These are phyloP conservation scores for Eclectus roratus DNA, from an alignment of 2,113 vertebrate species.

Conservation along the genomic window DNA sequence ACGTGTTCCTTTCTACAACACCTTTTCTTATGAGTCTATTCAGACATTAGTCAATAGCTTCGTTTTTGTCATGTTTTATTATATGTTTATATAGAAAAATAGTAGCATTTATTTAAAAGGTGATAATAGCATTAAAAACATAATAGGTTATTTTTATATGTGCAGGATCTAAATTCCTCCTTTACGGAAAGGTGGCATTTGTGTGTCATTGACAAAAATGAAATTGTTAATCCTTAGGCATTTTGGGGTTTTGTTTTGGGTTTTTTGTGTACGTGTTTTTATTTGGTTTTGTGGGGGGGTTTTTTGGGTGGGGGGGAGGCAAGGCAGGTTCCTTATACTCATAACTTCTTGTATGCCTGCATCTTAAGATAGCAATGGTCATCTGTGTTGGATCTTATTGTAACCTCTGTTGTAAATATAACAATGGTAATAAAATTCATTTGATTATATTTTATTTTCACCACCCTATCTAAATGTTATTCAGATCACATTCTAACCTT, in stretches of 20 bases:
- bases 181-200: background rate
- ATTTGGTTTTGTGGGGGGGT: fast-evolving
- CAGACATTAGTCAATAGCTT: background rate
- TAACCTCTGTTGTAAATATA: background rate
- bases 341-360: background rate
- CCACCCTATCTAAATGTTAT: background rate
- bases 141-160: background rate
- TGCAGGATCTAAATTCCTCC: background rate
- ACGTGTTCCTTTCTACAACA: background rate
- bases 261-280: background rate
- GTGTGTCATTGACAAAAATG: background rate
- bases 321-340: background rate
- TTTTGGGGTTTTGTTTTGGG: background rate
- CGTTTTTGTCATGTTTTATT: background rate
- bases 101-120: background rate
- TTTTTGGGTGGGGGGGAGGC: background rate
- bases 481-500: background rate
- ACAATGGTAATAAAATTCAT: background rate
- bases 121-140: background rate
- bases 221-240: background rate
- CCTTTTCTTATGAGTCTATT: background rate
- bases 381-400: background rate
- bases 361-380: background rate
- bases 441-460: background rate
- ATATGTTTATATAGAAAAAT: background rate